Base-by-base conservation (phyloP, 2,888 invertebrate species). In the Laothoe populi region DNA sequence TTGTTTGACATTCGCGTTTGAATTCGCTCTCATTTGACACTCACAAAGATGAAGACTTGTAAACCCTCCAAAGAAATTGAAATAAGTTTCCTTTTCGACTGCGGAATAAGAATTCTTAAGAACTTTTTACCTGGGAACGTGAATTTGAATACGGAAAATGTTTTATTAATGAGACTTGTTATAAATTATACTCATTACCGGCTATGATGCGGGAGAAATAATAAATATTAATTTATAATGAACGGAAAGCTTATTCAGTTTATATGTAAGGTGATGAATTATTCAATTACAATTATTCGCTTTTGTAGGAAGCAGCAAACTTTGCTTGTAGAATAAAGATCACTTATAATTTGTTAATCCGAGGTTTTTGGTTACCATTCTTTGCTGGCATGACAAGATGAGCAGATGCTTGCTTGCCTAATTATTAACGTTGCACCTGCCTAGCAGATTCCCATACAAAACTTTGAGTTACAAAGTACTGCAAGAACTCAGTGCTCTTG, bases 1-100 rank as follows among this genome's bases (percentile, higher is more conserved):
- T 77, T 79, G 80, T 80, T 81, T 78, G 79, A 79, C 75, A 78
- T 78, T 73, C 68, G 73, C 72, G 72, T 74, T 53, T 76, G 77
- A 79, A 81, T 79, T 77, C 71, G 65, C 73, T 75, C 73, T 79
- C 78, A 75, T 80, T 81, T 76, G 72, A 67, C 74, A 76, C 78
- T 80, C 74, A 75, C 72, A 77, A 75, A 74, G 75, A 73, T 79
- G 73, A 16, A 49, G 49, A 73, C 70, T 72, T 63, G 67, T 71
- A 71, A 74, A 69, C 70, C 66, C 72, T 71, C 63, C 64, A 67
- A 72, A 75, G 74, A 74, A 71, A 77, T 75, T 71, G 71, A 71
- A 74, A 76, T 67, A 74, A 73, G 72, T 66, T 69, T 62, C 68
- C 68, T 72, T 77, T 72, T 63, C 66, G 63, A 57, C 57, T 8